Evolutionary conservation across 2,113 vertebrate species (phyloP), one percentile per base, ranked within the genome.

Genomic region (Dascyllus trimaculatus): DNA sequence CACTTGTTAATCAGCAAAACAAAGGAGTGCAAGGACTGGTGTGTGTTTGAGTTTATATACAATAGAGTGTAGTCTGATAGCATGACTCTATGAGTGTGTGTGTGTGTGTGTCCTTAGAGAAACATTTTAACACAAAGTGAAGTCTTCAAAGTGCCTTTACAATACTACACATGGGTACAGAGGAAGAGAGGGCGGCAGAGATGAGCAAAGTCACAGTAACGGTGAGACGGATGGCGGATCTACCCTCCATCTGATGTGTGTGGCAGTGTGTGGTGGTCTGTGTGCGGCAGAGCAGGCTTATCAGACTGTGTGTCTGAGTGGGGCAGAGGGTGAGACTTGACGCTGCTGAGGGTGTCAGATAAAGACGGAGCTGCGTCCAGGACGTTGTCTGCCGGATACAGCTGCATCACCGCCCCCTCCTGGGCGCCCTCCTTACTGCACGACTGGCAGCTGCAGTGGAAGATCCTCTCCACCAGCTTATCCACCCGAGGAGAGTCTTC

Each of bases 401-500:
- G 95, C 5, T 96, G 96, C 95, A 98, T 95, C 70, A 96, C 91
- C 40, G 95, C 94, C 79, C 96, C 97, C 88, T 98, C 97, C 46
- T 97, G 97, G 88, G 86, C 93, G 0, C 94, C 95, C 75, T 99
- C 98, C 89, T 97, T 98, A 86, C 96, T 96, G 0, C 98, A 99
- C 0, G 97, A 97, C 95, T 99, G 98, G 91, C 98, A 99, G 95
- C 97, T 99, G 63, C 98, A 99, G 71, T 95, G 96, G 57, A 98
- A 85, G 32, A 99, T 99, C 92, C 96, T 96, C 92, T 99, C 98
- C 90, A 99, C 98, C 90, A 99, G 88, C 73, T 99, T 99, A 84
- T 99, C 97, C 80, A 99, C 97, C 2, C 93, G 93, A 54, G 97
- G 96, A 49, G 96, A 93, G 46, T 97, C 97, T 1, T 97, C 95